These are phyloP conservation scores for Oceanodroma tethys DNA, from an alignment of 2,113 vertebrate genomes.

Conservation along the genomic window DNA sequence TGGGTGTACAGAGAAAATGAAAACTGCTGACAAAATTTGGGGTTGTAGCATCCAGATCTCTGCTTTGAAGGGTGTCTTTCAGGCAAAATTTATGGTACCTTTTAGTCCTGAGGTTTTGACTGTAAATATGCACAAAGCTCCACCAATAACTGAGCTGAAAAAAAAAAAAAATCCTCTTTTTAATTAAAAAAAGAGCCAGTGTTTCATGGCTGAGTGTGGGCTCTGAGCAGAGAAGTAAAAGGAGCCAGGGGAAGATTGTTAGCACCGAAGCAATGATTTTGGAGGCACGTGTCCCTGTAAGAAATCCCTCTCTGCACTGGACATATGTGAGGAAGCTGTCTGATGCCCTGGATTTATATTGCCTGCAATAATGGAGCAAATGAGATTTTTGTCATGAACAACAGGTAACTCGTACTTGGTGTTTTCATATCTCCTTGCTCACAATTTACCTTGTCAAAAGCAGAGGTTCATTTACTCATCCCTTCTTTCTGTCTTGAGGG, in stretches of 20 bases:
- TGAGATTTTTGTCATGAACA: background rate
- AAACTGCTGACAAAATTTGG: background rate
- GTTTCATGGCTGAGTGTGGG: background rate
- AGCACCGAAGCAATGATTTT: background rate
- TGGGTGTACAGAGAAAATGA: background rate
- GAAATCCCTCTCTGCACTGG: background rate
- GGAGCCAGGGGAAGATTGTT: background rate
- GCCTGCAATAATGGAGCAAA: background rate
- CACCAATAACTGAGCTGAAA: background rate
- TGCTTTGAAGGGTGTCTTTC: background rate
- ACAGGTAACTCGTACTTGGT: background rate
- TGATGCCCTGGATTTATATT: background rate
- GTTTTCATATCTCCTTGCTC: background rate
- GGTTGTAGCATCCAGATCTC: background rate
- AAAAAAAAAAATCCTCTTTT: background rate
- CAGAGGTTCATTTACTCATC: background rate
- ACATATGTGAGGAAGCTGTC: background rate
- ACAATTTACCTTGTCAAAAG: background rate
- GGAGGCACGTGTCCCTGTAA: background rate
- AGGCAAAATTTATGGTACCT: background rate
- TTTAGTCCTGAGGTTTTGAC: background rate
- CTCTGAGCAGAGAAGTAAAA: background rate
- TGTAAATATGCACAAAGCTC: background rate
- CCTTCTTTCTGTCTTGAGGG: background rate
- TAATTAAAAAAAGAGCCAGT: background rate